Base-by-base conservation (phyloP, 2,888 invertebrate genomes). In the Caenorhabditis panamensis region DNA sequence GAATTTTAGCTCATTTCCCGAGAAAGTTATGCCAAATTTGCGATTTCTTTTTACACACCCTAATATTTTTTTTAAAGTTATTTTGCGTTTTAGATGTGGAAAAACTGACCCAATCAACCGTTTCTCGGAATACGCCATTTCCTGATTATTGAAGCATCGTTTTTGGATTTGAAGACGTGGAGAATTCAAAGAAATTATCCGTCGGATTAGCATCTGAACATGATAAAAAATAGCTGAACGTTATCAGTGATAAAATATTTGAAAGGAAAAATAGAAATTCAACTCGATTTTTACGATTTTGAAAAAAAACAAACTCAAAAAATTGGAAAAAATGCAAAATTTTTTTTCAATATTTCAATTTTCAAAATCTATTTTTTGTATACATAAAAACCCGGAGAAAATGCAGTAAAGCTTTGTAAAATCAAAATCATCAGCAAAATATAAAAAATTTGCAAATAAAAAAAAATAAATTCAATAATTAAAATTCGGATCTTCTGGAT, bases 91-190 rank as follows among this genome's bases (percentile, higher is more conserved):
- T 41, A 31, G n/a, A n/a, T n/a, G 4, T 31, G 31, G 5, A 53
- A 20, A 41, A 49, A 56, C 71, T 54, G 26, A 88, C 88, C 88
- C 88, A 56, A 88, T 85, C 2, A 87, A 18, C n/a, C 87, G 69
- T 66, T 86, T 82, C 56, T 88, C 88, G 6, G 85, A 82, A 75
- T 88, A 88, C 9, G 84, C 82, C 86, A 84, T 86, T 37, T 82
- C 83, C 18, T 81, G 77, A 11, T 63, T 53, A 20, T 76, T 67
- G 41, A 71, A 79, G 2, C 49, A 20, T 44, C 75, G 28, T 24
- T 31, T 75, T 31, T 73, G 73, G 31, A 49, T 49, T 22, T 44
- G 59, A 61, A 44, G 22, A 20, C 41, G 61, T 6, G 41, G 59
- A n/a, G n/a, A n/a, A n/a, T n/a, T n/a, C 11, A 24, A 16, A 8